phyloP scores from a whole-genome alignment of 2,113 vertebrate genomes.

The Tichodroma muraria region DNA sequence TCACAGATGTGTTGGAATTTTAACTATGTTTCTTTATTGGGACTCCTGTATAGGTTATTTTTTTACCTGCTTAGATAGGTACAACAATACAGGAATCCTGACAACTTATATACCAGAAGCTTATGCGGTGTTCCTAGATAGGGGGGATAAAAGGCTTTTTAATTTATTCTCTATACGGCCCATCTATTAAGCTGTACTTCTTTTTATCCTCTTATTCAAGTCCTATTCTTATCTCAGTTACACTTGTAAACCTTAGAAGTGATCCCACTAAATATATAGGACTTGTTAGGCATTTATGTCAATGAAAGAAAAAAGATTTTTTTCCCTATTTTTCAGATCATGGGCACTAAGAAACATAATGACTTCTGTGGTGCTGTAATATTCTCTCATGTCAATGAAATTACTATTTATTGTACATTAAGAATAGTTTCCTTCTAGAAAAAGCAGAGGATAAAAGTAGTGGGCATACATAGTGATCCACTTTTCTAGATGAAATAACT shows the following conservation, averaged over 20 bases:
- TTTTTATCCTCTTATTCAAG: neutral
- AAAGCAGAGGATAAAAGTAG: neutral
- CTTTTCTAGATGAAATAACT: neutral
- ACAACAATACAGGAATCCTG: neutral
- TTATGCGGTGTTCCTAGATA: neutral
- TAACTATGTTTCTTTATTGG: neutral
- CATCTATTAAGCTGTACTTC: neutral
- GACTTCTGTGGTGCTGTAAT: neutral
- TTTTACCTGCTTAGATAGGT: neutral
- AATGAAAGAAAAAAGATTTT: neutral
- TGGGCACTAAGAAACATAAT: neutral
- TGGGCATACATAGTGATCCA: neutral
- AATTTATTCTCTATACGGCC: neutral
- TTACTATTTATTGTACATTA: neutral
- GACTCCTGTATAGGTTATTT: neutral
- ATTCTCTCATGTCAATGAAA: neutral
- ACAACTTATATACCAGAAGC: neutral
- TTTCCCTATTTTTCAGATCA: neutral
- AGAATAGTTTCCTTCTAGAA: neutral
- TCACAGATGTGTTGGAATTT: neutral
- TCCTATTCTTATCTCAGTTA: neutral
- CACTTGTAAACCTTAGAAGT: neutral
- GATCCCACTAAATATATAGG: neutral
- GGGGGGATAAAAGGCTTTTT: neutral
- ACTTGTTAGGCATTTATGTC: neutral